Evolutionary conservation across 2,888 invertebrate species (phyloP).

Genomic region (Tipula unca): DNA sequence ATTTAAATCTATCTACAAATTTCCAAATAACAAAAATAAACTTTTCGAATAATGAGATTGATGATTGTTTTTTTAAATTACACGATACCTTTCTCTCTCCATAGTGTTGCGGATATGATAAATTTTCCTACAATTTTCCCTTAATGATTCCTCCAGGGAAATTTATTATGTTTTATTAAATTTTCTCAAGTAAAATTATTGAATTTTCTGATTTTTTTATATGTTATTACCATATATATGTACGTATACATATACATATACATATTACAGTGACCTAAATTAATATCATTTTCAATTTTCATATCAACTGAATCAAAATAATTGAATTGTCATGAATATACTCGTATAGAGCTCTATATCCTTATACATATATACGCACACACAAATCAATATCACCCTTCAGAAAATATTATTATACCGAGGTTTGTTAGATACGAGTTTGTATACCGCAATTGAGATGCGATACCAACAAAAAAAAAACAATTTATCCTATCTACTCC

Average conservation of each 20-base stretch:
- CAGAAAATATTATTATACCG: background rate
- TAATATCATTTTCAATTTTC: conserved; percentile 8
- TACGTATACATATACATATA: background rate
- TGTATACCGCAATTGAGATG: background rate
- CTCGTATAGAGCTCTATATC: background rate
- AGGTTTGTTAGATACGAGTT: background rate
- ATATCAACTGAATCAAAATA: background rate
- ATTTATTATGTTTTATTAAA: background rate
- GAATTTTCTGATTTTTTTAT: background rate
- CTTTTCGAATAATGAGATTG: background rate
- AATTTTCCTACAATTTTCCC: background rate
- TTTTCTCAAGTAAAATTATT: background rate
- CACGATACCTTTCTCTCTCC: background rate
- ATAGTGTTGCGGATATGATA: background rate
- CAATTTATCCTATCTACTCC: conserved; percentile 14
- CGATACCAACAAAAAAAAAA: background rate
- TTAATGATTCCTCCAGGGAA: background rate
- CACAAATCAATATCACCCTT: background rate
- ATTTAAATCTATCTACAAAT: background rate
- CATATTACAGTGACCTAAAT: background rate
- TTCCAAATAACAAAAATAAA: background rate
- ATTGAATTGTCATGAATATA: background rate
- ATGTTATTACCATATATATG: background rate
- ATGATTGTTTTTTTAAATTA: background rate
- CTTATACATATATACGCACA: too few relatives aligned